phyloP scores from a whole-genome alignment of 1,140 invertebrate genomes.

The Listronotus oregonensis region DNA sequence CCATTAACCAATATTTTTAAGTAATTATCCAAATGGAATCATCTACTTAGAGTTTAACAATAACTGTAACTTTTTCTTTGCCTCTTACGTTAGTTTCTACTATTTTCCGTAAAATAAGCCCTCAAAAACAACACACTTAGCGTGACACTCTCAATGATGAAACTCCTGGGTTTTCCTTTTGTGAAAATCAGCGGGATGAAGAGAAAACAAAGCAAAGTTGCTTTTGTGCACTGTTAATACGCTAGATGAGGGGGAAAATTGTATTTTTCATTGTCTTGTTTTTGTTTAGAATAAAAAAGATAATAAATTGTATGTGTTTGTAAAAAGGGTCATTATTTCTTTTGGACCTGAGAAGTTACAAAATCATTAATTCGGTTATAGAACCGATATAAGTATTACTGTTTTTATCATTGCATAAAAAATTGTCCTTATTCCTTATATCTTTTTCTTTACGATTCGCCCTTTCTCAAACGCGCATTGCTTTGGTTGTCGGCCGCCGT shows the following conservation, averaged over 20 bases:
- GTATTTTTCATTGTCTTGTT: constrained; percentile 24
- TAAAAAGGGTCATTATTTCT: no score
- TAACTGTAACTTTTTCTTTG: constrained; percentile 11
- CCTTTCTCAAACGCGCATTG: no score
- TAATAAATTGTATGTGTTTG: no score
- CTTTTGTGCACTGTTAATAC: constrained; percentile 35
- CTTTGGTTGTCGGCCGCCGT: no score
- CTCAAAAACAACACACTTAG: constrained; percentile 39
- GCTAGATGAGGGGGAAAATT: constrained; percentile 38
- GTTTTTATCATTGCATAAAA: no score
- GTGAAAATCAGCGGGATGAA: constrained; percentile 14
- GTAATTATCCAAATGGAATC: constrained; percentile 27
- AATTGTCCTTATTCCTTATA: no score
- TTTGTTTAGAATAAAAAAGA: no score
- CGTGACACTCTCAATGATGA: constrained; percentile 35
- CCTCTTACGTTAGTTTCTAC: constrained; percentile 9
- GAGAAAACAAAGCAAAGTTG: constrained; percentile 29
- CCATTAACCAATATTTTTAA: background rate
- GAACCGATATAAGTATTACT: no score
- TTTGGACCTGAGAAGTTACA: no score
- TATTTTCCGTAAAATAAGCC: constrained; percentile 31
- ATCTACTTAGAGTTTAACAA: constrained; percentile 15
- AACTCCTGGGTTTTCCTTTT: constrained; percentile 28
- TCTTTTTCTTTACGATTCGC: no score
- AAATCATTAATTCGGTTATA: no score